These are phyloP conservation scores for Rhinogobius similis DNA, from an alignment of 2,113 vertebrate species.

Conservation along the genomic window DNA sequence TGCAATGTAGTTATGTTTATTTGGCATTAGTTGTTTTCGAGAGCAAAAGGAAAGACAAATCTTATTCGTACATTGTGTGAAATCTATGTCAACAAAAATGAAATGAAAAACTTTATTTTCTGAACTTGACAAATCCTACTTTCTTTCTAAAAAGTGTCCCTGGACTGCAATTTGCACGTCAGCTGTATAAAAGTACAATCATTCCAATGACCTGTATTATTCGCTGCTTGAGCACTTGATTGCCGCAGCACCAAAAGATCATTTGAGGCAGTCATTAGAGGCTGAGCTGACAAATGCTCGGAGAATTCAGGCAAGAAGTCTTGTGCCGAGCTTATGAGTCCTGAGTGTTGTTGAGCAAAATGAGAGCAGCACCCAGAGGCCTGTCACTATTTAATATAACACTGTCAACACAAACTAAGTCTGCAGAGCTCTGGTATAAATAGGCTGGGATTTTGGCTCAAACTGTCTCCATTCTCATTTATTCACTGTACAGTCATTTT, in stretches of 20 bases:
- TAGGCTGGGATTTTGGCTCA: conserved; percentile 25
- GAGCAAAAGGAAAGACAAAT: not conserved
- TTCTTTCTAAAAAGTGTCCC: not conserved
- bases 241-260: conserved; percentile 27
- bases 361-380: conserved; percentile 37
- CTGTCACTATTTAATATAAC: conserved; percentile 50
- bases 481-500: not conserved
- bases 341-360: conserved; percentile 44
- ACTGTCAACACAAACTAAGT: conserved; percentile 43
- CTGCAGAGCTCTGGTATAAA: conserved; percentile 25
- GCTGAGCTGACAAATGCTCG: conserved; percentile 17
- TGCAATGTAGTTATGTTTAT: not conserved
- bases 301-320: conserved; percentile 19
- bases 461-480: conserved; percentile 18
- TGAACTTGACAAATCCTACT: not conserved
- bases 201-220: conserved; percentile 21
- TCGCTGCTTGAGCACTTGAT: conserved; percentile 34
- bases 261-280: conserved; percentile 28
- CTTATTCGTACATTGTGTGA: not conserved
- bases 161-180: conserved; percentile 8
- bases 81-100: not conserved
- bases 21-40: not conserved
- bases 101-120: not conserved
- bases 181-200: not conserved
- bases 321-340: conserved; percentile 32